These are phyloP conservation scores for Pollenia labialis DNA, from an alignment of 2,888 invertebrate genomes.

Conservation along the genomic window DNA sequence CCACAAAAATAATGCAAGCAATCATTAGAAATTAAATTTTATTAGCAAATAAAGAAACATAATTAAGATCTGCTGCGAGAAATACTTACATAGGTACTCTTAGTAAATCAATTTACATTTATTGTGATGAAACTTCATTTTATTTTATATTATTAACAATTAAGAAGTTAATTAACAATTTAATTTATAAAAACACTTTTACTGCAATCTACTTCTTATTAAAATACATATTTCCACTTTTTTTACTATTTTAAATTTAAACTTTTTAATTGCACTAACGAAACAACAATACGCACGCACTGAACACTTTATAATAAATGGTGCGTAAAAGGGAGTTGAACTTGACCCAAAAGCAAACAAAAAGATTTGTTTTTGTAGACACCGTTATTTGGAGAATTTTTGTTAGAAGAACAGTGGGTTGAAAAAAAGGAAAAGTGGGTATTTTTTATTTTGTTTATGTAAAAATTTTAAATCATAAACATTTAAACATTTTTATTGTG, in stretches of 20 bases:
- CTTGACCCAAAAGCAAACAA: not conserved
- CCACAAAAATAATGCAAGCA: no score
- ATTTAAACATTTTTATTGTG: no score
- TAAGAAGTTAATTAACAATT: not conserved
- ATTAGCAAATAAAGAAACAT: no score
- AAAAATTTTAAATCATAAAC: no score
- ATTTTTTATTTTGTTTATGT: not conserved
- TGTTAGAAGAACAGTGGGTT: not conserved
- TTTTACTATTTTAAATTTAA: not conserved
- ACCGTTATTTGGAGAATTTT: constrained; percentile 10
- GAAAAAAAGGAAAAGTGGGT: not conserved
- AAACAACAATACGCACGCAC: constrained; percentile 4
- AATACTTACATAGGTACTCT: no score
- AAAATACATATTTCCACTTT: not conserved
- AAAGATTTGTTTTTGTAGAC: not conserved
- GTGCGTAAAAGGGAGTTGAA: not conserved
- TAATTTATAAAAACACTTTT: not conserved
- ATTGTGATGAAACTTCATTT: no score
- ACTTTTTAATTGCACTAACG: not conserved
- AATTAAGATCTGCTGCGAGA: no score
- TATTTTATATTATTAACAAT: no score
- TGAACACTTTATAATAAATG: constrained; percentile 13
- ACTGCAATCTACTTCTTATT: not conserved
- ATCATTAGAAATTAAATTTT: no score
- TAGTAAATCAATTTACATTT: no score